Percentiles rank a stretch among this genome's conserved stretches.
phyloP scores from a whole-genome alignment of 2,113 vertebrate genomes.

The Erythrocercus mccallii region DNA sequence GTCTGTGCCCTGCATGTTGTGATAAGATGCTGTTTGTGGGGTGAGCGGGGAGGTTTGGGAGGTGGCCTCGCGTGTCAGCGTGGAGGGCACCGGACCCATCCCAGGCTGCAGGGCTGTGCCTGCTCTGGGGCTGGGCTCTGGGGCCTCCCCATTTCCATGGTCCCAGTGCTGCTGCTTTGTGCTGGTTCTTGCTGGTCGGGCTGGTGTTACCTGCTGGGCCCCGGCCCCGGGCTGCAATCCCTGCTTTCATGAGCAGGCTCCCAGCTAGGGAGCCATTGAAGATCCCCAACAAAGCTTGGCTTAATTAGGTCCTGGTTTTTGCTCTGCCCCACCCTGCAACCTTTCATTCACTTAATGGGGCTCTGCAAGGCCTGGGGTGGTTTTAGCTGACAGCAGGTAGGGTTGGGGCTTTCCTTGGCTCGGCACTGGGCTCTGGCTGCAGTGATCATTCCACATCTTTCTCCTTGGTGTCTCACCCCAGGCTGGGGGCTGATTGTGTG shows the following conservation, averaged over 20 bases:
- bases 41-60: neutral
- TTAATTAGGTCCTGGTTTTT: neutral
- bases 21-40: rapidly evolving
- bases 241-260: neutral
- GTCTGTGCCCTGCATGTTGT: rapidly evolving
- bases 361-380: neutral
- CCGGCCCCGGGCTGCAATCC: neutral
- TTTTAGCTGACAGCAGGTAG: neutral
- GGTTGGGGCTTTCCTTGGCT: neutral
- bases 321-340: neutral
- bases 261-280: neutral
- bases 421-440: rapidly evolving
- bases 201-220: neutral
- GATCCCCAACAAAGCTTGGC: neutral
- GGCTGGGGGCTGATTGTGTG: neutral
- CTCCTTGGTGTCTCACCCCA: neutral
- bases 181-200: neutral
- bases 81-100: rapidly evolving
- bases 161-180: neutral
- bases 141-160: rapidly evolving
- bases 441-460: rapidly evolving
- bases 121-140: neutral
- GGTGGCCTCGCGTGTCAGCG: rapidly evolving
- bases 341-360: neutral
- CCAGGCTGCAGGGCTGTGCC: neutral